phyloP scores from a whole-genome alignment of 2,113 vertebrate species.

The Poecilia latipinna region DNA sequence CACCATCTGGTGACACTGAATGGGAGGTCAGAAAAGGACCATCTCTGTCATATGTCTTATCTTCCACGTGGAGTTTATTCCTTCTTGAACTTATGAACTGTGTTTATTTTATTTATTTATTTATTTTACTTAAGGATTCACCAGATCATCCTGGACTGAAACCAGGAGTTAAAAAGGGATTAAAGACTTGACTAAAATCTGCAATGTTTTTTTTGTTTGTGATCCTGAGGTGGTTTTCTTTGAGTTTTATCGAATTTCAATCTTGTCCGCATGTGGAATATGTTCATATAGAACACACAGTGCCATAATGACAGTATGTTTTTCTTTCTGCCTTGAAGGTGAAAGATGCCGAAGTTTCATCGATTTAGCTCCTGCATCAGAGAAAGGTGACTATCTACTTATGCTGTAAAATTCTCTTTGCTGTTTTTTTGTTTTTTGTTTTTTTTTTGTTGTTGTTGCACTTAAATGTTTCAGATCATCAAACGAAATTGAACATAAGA shows the following conservation, averaged over 20 bases:
- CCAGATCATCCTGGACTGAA: neutral
- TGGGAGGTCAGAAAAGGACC: constrained; percentile 15
- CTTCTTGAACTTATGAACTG: constrained; percentile 11
- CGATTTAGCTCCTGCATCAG: constrained; percentile 92
- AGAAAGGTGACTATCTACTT: constrained; percentile 86
- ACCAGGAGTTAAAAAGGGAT: constrained; percentile 20
- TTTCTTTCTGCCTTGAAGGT: constrained; percentile 79
- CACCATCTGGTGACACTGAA: constrained; percentile 30
- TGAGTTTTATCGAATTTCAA: neutral
- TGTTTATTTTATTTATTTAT: neutral
- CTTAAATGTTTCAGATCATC: neutral
- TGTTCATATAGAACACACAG: too few relatives aligned
- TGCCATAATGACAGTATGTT: constrained; percentile 24
- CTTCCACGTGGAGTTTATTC: constrained; percentile 18
- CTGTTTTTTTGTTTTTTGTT: neutral
- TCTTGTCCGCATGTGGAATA: neutral
- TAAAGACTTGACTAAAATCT: neutral
- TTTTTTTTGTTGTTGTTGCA: neutral
- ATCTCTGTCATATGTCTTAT: constrained; percentile 32
- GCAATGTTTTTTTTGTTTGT: constrained; percentile 15
- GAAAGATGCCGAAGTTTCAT: constrained; percentile 95
- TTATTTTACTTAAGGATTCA: neutral
- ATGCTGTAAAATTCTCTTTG: neutral
- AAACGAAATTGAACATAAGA: neutral
- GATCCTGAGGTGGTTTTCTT: constrained; percentile 9